Percentiles rank a stretch among this genome's conserved stretches.
Evolutionary conservation across 2,113 vertebrate species (phyloP).

Genomic region (Centropristis striata): DNA sequence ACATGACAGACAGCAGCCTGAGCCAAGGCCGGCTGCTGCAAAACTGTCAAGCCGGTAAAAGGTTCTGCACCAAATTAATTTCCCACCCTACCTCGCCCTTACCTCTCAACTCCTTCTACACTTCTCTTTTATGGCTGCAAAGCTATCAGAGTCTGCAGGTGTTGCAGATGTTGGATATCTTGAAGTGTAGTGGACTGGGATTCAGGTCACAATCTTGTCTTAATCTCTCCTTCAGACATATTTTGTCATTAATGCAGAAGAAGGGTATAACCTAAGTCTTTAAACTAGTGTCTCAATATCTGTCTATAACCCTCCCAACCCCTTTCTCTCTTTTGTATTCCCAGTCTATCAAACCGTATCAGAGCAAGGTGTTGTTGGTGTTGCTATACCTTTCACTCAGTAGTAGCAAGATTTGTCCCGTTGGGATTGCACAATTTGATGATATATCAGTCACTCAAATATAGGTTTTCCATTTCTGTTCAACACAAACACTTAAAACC

Average conservation of each 20-base stretch:
- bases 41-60: slow-evolving; percentile 61
- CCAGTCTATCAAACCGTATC: background rate
- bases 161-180: slow-evolving; percentile 11
- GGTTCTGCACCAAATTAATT: slow-evolving; percentile 56
- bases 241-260: slow-evolving; percentile 12
- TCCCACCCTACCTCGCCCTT: slow-evolving; percentile 19
- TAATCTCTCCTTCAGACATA: slow-evolving; percentile 17
- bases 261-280: background rate
- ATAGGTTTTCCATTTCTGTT: slow-evolving; percentile 6
- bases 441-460: slow-evolving; percentile 12
- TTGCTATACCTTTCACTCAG: background rate
- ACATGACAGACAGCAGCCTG: slow-evolving; percentile 57
- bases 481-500: background rate
- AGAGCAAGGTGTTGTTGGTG: background rate
- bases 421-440: slow-evolving; percentile 12
- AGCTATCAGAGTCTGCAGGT: slow-evolving; percentile 10
- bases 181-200: background rate
- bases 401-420: background rate
- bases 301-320: background rate
- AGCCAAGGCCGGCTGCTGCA: slow-evolving; percentile 36
- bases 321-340: slow-evolving; percentile 5
- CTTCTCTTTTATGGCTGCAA: slow-evolving; percentile 31
- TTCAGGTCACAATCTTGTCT: slow-evolving; percentile 14
- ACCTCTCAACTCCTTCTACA: slow-evolving; percentile 25
- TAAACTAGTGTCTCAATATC: background rate